Percentiles rank a stretch among this genome's conserved stretches.
phyloP scores from a whole-genome alignment of 2,888 invertebrate genomes.

The Phymatocera aterrima region DNA sequence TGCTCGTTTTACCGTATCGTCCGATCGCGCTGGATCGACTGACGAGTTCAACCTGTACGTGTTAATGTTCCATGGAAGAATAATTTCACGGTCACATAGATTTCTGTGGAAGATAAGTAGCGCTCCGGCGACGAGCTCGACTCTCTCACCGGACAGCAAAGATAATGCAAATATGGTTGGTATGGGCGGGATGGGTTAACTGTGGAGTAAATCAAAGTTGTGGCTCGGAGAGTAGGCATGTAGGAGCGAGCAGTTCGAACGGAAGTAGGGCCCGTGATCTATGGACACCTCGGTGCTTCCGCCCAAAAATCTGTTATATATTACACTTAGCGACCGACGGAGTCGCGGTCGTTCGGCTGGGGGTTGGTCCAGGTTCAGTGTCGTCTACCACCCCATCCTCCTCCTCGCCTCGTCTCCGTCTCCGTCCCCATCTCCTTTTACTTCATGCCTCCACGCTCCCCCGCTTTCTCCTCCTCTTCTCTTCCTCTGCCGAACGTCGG shows the following conservation, averaged over 20 bases:
- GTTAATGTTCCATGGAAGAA: background rate
- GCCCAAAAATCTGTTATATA: constrained; percentile 72
- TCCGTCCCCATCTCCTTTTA: too few species aligned
- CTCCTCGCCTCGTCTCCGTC: constrained; percentile 45
- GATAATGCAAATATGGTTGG: constrained; percentile 34
- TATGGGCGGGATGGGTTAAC: constrained; percentile 2
- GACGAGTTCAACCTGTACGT: too few species aligned
- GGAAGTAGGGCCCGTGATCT: constrained; percentile 71
- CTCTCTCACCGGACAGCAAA: constrained; percentile 4
- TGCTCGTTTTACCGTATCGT: too few species aligned
- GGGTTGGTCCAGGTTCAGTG: constrained; percentile 37
- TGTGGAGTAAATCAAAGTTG: constrained; percentile 42
- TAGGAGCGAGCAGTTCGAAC: constrained; percentile 64
- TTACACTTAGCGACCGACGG: constrained; percentile 67
- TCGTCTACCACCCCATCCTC: background rate
- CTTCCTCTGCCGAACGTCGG: background rate
- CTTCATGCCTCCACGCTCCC: constrained; percentile 20
- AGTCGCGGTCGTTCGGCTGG: constrained; percentile 61
- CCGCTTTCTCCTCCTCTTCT: constrained; percentile 40
- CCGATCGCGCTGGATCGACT: too few species aligned
- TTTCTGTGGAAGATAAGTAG: constrained; percentile 56
- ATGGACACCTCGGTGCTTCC: constrained; percentile 70
- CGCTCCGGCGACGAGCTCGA: constrained; percentile 49
- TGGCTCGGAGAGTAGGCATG: constrained; percentile 44
- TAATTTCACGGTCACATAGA: background rate